Evolutionary conservation across 2,888 invertebrate species (phyloP).

Genomic region (Vandiemenella viatica): DNA sequence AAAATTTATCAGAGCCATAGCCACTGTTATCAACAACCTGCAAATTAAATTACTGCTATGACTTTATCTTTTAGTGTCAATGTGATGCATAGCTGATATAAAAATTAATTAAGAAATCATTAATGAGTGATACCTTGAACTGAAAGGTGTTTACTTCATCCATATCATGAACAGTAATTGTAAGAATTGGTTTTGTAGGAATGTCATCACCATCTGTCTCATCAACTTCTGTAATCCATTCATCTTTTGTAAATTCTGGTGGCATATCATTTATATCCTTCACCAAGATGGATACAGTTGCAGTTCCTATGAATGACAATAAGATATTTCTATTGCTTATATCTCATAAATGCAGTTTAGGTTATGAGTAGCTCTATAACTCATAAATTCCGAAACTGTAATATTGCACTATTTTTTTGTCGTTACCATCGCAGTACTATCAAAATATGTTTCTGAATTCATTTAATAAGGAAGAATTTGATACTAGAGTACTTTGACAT

Average conservation of each 20-base stretch:
- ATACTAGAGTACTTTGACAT: too few relatives aligned
- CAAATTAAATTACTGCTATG: neutral
- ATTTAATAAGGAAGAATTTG: too few relatives aligned
- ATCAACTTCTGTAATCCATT: conserved; percentile 34
- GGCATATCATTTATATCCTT: conserved; percentile 43
- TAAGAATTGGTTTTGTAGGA: conserved; percentile 31
- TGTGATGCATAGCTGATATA: too few relatives aligned
- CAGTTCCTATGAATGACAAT: conserved; percentile 34
- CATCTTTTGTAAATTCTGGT: conserved; percentile 36
- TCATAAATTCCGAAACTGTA: too few relatives aligned
- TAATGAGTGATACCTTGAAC: conserved; percentile 28
- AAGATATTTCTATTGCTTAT: too few relatives aligned
- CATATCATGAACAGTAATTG: conserved; percentile 33
- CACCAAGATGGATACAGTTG: conserved; percentile 35
- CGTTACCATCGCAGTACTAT: too few relatives aligned
- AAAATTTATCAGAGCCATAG: conserved; percentile 33
- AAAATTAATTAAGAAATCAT: too few relatives aligned
- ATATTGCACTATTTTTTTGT: too few relatives aligned
- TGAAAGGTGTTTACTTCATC: conserved; percentile 34
- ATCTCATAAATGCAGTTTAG: too few relatives aligned
- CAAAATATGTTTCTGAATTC: too few relatives aligned
- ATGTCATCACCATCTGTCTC: conserved; percentile 32
- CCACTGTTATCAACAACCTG: conserved; percentile 28
- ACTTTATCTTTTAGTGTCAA: neutral
- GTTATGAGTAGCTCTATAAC: too few relatives aligned